phyloP scores from a whole-genome alignment of 2,797 vertebrate species.

The Manis javanica region DNA sequence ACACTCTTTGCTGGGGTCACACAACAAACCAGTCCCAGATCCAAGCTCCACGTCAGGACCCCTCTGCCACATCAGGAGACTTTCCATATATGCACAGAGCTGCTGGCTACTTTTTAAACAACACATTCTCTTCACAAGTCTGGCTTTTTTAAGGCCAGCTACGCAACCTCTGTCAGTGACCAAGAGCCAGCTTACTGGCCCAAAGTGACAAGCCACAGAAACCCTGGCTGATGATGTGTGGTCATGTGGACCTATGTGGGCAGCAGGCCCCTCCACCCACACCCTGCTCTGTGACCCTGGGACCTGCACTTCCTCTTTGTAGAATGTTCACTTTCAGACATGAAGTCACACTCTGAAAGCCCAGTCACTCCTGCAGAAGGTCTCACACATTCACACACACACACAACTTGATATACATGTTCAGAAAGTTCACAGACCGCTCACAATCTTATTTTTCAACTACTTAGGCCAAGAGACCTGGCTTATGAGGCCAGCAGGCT shows the following conservation, averaged over 20 bases:
- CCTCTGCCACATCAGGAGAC: rapidly evolving
- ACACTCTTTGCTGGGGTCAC: rapidly evolving
- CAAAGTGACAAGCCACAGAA: conserved; percentile 4
- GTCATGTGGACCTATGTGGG: not conserved
- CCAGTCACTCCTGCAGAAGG: not conserved
- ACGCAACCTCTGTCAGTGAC: not conserved
- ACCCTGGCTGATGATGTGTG: not conserved
- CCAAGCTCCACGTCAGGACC: rapidly evolving
- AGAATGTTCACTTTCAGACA: not conserved
- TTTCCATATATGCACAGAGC: rapidly evolving
- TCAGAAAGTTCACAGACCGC: not conserved
- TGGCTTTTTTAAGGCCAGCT: not conserved
- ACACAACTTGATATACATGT: rapidly evolving
- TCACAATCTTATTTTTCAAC: not conserved
- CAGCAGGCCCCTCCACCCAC: not conserved
- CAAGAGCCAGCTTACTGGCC: not conserved
- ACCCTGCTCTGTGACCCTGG: not conserved
- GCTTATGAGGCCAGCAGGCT: not conserved
- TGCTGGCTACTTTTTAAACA: rapidly evolving
- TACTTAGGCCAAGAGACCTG: not conserved
- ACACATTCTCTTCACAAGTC: not conserved
- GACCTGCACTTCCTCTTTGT: not conserved
- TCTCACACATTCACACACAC: not conserved
- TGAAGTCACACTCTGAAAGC: not conserved
- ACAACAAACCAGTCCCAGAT: not conserved